phyloP scores from a whole-genome alignment of 2,113 vertebrate species.

The Limanda limanda region DNA sequence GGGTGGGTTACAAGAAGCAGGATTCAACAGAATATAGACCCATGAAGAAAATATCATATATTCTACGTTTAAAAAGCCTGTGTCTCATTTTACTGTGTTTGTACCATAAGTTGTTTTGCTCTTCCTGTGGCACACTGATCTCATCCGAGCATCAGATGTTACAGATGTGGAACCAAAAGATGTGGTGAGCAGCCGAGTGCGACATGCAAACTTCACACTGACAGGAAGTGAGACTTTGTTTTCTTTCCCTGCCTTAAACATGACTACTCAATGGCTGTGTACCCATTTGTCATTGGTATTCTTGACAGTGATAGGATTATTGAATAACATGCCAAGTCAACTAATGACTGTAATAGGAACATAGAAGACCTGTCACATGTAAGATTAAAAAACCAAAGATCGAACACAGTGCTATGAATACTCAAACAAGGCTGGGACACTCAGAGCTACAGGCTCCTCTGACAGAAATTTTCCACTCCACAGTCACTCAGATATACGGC shows the following conservation, averaged over 20 bases:
- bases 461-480: slow-evolving; percentile 62
- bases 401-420: slow-evolving; percentile 44
- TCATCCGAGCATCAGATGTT: slow-evolving; percentile 36
- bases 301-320: background rate
- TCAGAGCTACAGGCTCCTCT: slow-evolving; percentile 33
- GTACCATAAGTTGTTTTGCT: slow-evolving; percentile 27
- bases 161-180: slow-evolving; percentile 43
- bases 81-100: slow-evolving; percentile 9
- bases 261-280: background rate
- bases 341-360: background rate
- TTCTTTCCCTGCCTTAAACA: background rate
- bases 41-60: too few species aligned
- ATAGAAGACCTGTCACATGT: slow-evolving; percentile 28
- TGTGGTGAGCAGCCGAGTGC: slow-evolving; percentile 41
- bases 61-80: too few species aligned
- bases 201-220: slow-evolving; percentile 47
- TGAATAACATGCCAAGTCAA: background rate
- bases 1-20: too few species aligned
- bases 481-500: slow-evolving; percentile 38
- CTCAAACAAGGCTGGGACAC: slow-evolving; percentile 49
- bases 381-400: background rate
- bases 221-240: slow-evolving; percentile 57
- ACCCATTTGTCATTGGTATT: background rate
- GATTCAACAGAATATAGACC: too few species aligned
- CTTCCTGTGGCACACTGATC: slow-evolving; percentile 48